phyloP scores from a whole-genome alignment of 2,113 vertebrate species.

The Psophia crepitans region DNA sequence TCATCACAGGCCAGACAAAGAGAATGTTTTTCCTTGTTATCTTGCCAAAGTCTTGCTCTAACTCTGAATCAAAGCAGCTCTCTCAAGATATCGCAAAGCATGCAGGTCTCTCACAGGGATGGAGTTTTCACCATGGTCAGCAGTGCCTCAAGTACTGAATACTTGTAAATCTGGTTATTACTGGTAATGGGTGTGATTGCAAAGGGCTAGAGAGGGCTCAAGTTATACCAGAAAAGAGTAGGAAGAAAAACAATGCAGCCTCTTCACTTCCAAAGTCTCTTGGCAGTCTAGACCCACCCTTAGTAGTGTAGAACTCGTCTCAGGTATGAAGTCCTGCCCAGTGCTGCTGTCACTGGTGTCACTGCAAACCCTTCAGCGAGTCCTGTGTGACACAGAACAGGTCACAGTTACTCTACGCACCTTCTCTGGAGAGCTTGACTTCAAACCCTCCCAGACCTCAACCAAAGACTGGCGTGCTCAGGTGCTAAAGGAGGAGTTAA shows the following conservation, averaged over 20 bases:
- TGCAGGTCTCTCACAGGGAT: accelerated
- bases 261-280: not conserved
- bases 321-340: not conserved
- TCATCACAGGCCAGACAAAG: not conserved
- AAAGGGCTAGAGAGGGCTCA: not conserved
- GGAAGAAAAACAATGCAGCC: not conserved
- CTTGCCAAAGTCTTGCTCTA: not conserved
- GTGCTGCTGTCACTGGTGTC: not conserved
- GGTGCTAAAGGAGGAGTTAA: not conserved
- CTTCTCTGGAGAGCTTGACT: not conserved
- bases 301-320: not conserved
- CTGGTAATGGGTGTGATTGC: not conserved
- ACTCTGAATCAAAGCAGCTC: not conserved
- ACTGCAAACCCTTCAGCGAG: not conserved
- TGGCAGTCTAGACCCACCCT: not conserved
- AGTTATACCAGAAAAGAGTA: not conserved
- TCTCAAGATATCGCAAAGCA: not conserved
- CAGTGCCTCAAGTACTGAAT: not conserved
- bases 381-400: not conserved
- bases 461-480: not conserved
- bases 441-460: not conserved
- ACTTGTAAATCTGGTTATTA: not conserved
- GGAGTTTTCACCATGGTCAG: not conserved
- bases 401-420: not conserved
- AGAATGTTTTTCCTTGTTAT: not conserved